These are phyloP conservation scores for Chrysotoxum bicinctum DNA, from an alignment of 2,888 invertebrate species.

Conservation along the genomic window DNA sequence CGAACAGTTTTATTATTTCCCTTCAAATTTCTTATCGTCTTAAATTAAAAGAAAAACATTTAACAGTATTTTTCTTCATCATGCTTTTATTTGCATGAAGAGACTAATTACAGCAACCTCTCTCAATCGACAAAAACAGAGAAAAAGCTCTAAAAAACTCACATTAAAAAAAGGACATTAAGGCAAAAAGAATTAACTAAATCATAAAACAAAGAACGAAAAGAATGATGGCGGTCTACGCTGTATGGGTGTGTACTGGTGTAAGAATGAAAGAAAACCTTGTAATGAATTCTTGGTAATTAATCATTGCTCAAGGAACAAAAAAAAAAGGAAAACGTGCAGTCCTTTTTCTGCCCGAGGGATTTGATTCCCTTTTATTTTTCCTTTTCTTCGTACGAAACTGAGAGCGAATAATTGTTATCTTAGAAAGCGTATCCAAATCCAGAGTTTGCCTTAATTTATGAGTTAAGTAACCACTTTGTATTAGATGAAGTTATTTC, in stretches of 20 bases:
- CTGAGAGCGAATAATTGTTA: conserved; percentile 21
- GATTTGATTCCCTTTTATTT: background rate
- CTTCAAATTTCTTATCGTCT: background rate
- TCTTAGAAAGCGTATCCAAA: conserved; percentile 32
- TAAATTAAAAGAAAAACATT: conserved; percentile 31
- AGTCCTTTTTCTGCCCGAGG: conserved; percentile 2
- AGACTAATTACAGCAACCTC: conserved; percentile 53
- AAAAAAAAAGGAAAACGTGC: conserved; percentile 33
- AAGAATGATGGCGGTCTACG: background rate
- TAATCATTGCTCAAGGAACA: conserved; percentile 53
- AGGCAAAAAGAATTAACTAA: conserved; percentile 32
- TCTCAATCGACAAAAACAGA: conserved; percentile 5
- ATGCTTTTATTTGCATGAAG: conserved; percentile 56
- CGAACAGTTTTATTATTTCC: background rate
- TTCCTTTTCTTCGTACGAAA: background rate
- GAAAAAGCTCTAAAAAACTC: conserved; percentile 8
- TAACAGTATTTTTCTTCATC: conserved; percentile 49
- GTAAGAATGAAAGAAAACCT: conserved; percentile 22
- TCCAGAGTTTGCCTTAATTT: conserved; percentile 44
- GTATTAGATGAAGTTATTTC: conserved; percentile 30
- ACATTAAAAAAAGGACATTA: conserved; percentile 23
- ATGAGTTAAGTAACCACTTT: conserved; percentile 31
- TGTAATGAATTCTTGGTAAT: conserved; percentile 58
- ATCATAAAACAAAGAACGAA: conserved; percentile 47
- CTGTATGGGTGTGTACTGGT: conserved; percentile 13